phyloP scores from a whole-genome alignment of 1,140 invertebrate genomes.

The Lutraria rhynchaena region DNA sequence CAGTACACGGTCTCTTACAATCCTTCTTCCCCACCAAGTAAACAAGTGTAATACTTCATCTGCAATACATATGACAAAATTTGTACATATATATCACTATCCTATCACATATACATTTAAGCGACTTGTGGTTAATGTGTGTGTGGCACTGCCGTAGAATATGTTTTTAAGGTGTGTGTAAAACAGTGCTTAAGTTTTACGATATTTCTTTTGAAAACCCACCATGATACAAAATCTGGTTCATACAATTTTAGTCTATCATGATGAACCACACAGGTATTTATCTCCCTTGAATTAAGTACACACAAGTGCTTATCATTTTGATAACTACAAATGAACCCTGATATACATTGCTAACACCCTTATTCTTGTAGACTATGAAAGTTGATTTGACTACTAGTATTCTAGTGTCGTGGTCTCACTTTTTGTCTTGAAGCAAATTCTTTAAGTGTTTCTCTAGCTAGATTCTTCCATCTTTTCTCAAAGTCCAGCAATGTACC shows the following conservation, averaged over 20 bases:
- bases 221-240: neutral
- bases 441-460: neutral
- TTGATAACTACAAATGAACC: constrained; percentile 1
- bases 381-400: neutral
- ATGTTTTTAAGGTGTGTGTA: too few relatives aligned
- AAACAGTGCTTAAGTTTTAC: too few relatives aligned
- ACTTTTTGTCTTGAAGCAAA: neutral
- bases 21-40: too few relatives aligned
- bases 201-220: too few relatives aligned
- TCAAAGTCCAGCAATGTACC: neutral
- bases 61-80: too few relatives aligned
- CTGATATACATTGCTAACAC: neutral
- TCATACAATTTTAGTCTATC: neutral
- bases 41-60: too few relatives aligned
- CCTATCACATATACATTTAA: too few relatives aligned
- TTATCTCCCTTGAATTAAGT: neutral
- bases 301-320: neutral
- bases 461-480: neutral
- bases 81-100: too few relatives aligned
- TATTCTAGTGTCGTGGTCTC: neutral
- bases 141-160: too few relatives aligned
- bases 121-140: too few relatives aligned
- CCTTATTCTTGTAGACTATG: neutral
- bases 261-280: neutral
- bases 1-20: too few relatives aligned